Evolutionary conservation across 2,888 invertebrate genomes (phyloP).

Genomic region (Hylaea fasciaria): DNA sequence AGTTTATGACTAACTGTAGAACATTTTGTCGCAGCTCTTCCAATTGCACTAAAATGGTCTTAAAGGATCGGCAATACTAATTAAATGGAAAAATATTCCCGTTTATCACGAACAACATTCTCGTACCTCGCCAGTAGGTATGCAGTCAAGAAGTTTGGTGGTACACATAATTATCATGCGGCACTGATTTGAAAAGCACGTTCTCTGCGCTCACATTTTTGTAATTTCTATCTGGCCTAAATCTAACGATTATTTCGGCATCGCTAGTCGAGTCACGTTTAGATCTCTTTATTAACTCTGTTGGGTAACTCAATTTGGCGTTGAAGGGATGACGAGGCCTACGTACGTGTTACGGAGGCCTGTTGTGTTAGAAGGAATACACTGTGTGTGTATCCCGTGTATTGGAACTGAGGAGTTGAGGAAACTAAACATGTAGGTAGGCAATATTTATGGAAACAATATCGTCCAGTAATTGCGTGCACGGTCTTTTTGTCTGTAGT

Average conservation of each 20-base stretch:
- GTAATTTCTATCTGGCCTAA: conserved; percentile 61
- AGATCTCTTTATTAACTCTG: conserved; percentile 76
- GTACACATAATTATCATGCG: neutral
- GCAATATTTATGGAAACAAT: no score
- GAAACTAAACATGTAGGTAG: no score
- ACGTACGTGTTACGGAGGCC: conserved; percentile 66
- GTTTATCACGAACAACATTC: no score
- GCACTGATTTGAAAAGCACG: neutral
- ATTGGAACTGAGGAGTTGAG: conserved; percentile 1
- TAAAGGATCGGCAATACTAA: no score
- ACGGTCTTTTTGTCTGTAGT: no score
- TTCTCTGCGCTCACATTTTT: conserved; percentile 40
- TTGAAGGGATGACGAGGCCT: conserved; percentile 74
- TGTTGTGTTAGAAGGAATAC: conserved; percentile 52
- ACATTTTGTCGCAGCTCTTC: no score
- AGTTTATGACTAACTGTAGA: no score
- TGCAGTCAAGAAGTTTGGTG: no score
- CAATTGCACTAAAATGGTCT: no score
- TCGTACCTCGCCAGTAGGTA: no score
- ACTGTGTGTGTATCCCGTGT: conserved; percentile 5
- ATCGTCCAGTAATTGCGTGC: no score
- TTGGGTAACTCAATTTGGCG: conserved; percentile 78
- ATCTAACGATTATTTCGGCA: conserved; percentile 48
- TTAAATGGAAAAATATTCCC: no score
- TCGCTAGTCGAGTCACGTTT: conserved; percentile 68